These are phyloP conservation scores for Eretmocerus hayati DNA, from an alignment of 2,888 invertebrate species.

Conservation along the genomic window DNA sequence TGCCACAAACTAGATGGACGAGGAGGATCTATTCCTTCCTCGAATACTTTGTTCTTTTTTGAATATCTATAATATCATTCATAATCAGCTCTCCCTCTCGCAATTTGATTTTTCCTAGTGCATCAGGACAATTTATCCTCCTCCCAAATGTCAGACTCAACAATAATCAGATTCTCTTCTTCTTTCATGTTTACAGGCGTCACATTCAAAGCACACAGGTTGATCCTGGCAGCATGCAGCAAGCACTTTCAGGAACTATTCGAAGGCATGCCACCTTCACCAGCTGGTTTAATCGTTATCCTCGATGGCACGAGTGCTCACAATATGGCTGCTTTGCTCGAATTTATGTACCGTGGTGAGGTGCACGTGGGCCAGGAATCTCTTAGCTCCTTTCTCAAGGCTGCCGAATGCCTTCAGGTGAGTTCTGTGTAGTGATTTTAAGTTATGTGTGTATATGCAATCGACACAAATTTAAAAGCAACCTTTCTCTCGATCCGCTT, in stretches of 20 bases:
- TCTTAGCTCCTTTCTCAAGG: conserved; percentile 83
- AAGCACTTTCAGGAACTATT: conserved; percentile 88
- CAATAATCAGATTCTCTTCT: neutral
- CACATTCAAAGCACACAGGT: conserved; percentile 84
- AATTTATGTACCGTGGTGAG: conserved; percentile 93
- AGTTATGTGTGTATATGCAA: no score
- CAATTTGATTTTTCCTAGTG: no score
- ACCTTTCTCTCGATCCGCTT: no score
- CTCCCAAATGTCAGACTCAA: no score
- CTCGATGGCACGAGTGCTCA: conserved; percentile 83
- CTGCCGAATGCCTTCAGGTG: conserved; percentile 84
- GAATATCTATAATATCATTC: no score
- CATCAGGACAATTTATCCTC: no score
- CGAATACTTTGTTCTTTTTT: no score
- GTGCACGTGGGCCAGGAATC: conserved; percentile 90
- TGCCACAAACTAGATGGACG: no score
- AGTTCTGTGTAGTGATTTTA: no score
- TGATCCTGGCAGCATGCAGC: conserved; percentile 87
- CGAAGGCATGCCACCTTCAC: conserved; percentile 75
- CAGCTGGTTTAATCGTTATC: conserved; percentile 77
- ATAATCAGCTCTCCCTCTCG: no score
- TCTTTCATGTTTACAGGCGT: conserved; percentile 66
- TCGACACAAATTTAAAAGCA: no score
- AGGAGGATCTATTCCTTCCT: no score
- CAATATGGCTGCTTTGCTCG: conserved; percentile 84